Conservation (phyloP, 2,797 vertebrate genomes). For the Centroberyx gerrardi region DNA sequence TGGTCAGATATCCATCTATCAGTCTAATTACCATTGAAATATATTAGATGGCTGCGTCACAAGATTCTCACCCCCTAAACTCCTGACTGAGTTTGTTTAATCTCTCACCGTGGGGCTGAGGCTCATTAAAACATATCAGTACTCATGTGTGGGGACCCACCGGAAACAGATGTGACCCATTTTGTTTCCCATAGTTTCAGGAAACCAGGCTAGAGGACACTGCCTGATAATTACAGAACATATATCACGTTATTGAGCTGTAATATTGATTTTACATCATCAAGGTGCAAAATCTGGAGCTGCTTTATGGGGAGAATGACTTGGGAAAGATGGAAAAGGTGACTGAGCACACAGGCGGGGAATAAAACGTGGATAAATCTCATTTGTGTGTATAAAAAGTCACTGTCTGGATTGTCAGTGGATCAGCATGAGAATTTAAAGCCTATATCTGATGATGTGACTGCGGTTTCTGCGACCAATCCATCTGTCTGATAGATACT, state of each 20-base stretch:
- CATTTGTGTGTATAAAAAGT: too few relatives aligned
- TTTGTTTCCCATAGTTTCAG: neutral
- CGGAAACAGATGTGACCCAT: slow-evolving; percentile 49
- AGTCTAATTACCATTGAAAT: too few relatives aligned
- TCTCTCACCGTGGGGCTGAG: slow-evolving; percentile 8
- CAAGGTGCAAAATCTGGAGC: neutral
- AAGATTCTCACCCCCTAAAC: too few relatives aligned
- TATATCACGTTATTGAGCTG: neutral
- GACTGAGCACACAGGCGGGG: too few relatives aligned
- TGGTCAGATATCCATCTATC: neutral
- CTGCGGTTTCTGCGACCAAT: too few relatives aligned
- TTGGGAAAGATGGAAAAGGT: neutral
- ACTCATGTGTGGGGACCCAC: neutral
- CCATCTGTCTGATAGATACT: too few relatives aligned
- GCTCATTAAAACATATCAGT: slow-evolving; percentile 42
- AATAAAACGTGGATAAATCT: too few relatives aligned
- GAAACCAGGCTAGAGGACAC: neutral
- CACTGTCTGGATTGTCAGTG: too few relatives aligned
- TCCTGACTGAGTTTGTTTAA: neutral
- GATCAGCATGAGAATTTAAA: too few relatives aligned
- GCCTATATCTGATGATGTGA: too few relatives aligned
- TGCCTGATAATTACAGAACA: neutral
- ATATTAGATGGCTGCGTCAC: too few relatives aligned
- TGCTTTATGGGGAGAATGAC: neutral
- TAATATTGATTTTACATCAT: neutral